These are phyloP conservation scores for Psilopsiagon aymara DNA, from an alignment of 2,113 vertebrate genomes.

Conservation along the genomic window DNA sequence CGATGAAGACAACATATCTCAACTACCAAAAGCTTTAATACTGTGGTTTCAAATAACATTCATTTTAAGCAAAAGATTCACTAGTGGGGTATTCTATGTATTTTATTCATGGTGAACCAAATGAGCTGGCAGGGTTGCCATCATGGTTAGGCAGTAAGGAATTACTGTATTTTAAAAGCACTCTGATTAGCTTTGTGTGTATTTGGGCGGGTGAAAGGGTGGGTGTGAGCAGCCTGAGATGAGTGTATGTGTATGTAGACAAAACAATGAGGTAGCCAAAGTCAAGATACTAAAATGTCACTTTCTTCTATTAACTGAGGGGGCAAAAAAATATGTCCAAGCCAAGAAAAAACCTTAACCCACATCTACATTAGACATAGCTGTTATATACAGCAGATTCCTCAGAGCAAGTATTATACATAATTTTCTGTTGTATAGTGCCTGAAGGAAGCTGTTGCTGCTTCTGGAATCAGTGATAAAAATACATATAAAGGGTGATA, in stretches of 20 bases:
- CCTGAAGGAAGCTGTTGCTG: not conserved
- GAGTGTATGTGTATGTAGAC: slow-evolving; percentile 9
- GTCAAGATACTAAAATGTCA: not conserved
- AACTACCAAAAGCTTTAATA: not conserved
- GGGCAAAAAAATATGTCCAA: not conserved
- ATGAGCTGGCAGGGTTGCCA: not conserved
- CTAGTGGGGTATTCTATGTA: not conserved
- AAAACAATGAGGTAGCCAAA: slow-evolving; percentile 12
- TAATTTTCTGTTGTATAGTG: not conserved
- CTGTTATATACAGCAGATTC: not conserved
- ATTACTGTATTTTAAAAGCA: slow-evolving; percentile 3
- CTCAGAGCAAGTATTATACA: fast-evolving
- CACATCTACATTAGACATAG: not conserved
- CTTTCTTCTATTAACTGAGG: not conserved
- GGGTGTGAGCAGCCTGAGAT: not conserved
- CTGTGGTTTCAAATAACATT: not conserved
- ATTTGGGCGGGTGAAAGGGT: not conserved
- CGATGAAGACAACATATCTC: not conserved
- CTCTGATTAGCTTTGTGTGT: not conserved
- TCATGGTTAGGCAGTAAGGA: not conserved
- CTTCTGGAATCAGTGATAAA: not conserved
- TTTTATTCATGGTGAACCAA: not conserved
- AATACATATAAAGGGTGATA: not conserved
- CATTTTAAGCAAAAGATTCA: not conserved
- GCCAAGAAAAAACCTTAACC: not conserved